A percentile compares a stretch with the other conserved stretches of the same genome.
These are phyloP conservation scores for Hypselothyrea guttata DNA, from an alignment of 2,888 invertebrate genomes.

Conservation along the genomic window DNA sequence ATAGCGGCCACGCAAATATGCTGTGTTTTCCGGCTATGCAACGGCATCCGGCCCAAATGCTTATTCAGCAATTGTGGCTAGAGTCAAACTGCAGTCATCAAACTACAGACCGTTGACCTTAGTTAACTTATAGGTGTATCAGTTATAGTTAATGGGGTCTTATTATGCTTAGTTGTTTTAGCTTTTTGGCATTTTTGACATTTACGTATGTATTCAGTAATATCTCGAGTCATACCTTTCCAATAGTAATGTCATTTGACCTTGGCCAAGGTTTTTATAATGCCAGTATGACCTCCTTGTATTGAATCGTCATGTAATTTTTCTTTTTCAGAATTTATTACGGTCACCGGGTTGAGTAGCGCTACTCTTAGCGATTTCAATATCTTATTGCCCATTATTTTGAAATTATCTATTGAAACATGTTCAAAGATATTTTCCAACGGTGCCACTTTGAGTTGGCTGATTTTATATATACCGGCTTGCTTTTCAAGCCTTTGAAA, in stretches of 20 bases:
- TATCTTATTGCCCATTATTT: constrained; percentile 4
- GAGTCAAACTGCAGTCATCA: too few species aligned
- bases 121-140: neutral
- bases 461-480: constrained; percentile 5
- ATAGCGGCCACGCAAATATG: too few species aligned
- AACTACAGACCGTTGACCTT: too few species aligned
- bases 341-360: constrained; percentile 12
- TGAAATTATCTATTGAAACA: constrained; percentile 14
- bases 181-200: constrained; percentile 7
- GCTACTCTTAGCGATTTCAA: constrained; percentile 14
- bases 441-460: constrained; percentile 4
- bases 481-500: constrained; percentile 8
- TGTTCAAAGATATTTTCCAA: constrained; percentile 12
- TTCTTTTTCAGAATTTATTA: constrained; percentile 10
- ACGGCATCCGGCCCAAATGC: too few species aligned
- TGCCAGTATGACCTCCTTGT: constrained; percentile 10
- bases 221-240: constrained; percentile 7
- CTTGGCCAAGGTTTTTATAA: constrained; percentile 7
- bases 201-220: constrained; percentile 5
- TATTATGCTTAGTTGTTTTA: neutral
- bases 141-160: neutral
- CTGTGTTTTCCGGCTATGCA: too few species aligned
- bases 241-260: constrained; percentile 7
- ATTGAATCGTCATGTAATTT: too few species aligned
- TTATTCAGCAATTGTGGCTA: too few species aligned